Percentiles rank a stretch among this genome's conserved stretches.
Evolutionary conservation across 2,888 invertebrate species (phyloP).

Genomic region (Mactromeris polynyma): DNA sequence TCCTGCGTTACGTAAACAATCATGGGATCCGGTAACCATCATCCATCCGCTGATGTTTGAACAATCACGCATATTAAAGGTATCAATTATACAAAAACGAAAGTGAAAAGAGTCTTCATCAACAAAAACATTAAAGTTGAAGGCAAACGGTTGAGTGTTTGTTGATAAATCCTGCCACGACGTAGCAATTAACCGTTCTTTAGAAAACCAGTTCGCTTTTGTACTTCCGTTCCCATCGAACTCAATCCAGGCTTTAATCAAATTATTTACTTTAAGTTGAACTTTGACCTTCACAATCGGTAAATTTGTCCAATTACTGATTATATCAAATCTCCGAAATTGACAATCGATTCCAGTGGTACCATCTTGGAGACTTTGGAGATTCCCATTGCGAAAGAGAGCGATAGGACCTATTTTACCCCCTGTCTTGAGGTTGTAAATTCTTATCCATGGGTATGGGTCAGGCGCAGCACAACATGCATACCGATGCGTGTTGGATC

Average conservation of each 20-base stretch:
- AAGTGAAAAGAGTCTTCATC: neutral
- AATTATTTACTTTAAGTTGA: neutral
- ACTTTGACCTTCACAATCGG: neutral
- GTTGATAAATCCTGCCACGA: neutral
- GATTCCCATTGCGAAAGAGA: neutral
- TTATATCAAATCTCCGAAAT: slow-evolving; percentile 5
- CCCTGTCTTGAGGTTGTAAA: neutral
- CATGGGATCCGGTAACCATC: neutral
- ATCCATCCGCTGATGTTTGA: neutral
- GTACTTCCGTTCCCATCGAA: neutral
- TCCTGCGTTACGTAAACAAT: neutral
- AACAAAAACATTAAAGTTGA: neutral
- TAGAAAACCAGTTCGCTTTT: neutral
- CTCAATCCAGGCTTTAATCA: neutral
- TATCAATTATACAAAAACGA: neutral
- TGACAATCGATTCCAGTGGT: neutral
- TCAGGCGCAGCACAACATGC: neutral
- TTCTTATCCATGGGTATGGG: neutral
- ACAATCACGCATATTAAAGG: neutral
- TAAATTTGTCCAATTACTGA: neutral
- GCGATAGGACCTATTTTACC: too few species aligned
- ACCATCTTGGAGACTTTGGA: neutral
- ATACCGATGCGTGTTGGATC: neutral
- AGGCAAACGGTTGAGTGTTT: neutral
- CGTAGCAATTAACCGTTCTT: neutral